phyloP scores from a whole-genome alignment of 2,113 vertebrate genomes.

The Scatophagus argus region DNA sequence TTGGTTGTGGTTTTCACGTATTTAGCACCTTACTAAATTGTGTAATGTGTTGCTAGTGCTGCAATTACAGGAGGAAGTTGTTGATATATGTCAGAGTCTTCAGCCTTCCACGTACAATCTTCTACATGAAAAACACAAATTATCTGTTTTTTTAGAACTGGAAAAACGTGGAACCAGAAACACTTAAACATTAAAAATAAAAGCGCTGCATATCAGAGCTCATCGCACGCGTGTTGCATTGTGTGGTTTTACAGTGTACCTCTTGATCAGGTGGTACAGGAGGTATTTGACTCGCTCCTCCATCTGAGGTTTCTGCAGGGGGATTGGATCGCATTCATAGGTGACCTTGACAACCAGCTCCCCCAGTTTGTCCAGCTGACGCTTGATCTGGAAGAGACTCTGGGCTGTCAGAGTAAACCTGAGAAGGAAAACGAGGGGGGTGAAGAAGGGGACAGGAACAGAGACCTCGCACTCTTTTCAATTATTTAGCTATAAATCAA shows the following conservation, averaged over 20 bases:
- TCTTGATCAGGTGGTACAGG: slow-evolving; percentile 93
- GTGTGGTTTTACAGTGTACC: slow-evolving; percentile 77
- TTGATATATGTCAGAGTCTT: not conserved
- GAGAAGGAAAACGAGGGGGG: not conserved
- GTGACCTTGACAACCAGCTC: slow-evolving; percentile 94
- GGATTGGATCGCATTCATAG: slow-evolving; percentile 94
- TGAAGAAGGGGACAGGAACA: too few relatives aligned
- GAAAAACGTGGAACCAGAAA: not conserved
- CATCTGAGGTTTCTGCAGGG: slow-evolving; percentile 90
- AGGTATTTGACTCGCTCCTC: slow-evolving; percentile 92
- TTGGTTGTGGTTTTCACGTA: not conserved
- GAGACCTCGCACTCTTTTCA: too few relatives aligned
- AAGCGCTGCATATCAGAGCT: not conserved
- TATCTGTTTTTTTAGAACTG: not conserved
- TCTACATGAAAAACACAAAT: not conserved
- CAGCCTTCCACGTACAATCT: not conserved
- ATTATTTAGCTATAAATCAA: not conserved
- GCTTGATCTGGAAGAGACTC: slow-evolving; percentile 96
- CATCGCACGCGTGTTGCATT: not conserved
- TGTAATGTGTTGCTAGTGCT: not conserved
- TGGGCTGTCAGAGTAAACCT: slow-evolving; percentile 94
- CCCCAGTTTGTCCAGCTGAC: slow-evolving; percentile 94
- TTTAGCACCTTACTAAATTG: not conserved
- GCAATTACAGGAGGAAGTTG: not conserved
- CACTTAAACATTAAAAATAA: not conserved